A percentile compares a stretch with the other conserved stretches of the same genome.
Conservation (phyloP, 1,140 invertebrate species). For the Proctacanthus coquilletti region DNA sequence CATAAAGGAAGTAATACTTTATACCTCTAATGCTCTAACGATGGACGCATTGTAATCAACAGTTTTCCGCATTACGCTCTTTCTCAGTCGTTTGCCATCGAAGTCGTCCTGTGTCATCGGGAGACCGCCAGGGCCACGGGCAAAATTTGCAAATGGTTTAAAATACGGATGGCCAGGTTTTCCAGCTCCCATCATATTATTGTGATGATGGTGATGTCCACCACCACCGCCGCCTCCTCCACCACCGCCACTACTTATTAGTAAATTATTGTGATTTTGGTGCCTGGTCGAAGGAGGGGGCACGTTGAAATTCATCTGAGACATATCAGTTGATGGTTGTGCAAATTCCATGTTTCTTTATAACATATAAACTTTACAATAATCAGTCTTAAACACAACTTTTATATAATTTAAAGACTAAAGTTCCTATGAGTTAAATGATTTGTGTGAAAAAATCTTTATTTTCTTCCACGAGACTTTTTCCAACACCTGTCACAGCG, state of each 20-base stretch:
- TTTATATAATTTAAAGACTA: no score
- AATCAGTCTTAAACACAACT: no score
- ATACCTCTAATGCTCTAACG: conserved; percentile 74
- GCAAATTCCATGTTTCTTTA: conserved; percentile 26
- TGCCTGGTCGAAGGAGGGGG: conserved; percentile 10
- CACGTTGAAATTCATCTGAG: neutral
- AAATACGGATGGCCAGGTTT: conserved; percentile 12
- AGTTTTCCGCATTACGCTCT: conserved; percentile 93
- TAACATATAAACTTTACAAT: no score
- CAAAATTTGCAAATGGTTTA: conserved; percentile 24
- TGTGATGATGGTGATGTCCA: conserved; percentile 2
- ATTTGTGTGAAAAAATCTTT: no score
- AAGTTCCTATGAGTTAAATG: no score
- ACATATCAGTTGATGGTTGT: conserved; percentile 19
- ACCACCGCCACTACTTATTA: conserved; percentile 2
- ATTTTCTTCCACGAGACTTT: no score
- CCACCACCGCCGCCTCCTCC: neutral
- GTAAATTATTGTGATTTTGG: conserved; percentile 7
- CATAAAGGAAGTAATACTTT: neutral
- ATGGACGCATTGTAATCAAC: conserved; percentile 97
- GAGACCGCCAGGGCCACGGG: conserved; percentile 22
- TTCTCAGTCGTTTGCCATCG: conserved; percentile 88
- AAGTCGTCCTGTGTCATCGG: conserved; percentile 70
- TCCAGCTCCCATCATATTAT: neutral
- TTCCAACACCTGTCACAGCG: no score